Percentiles rank a stretch among this genome's conserved stretches.
Evolutionary conservation across 2,797 vertebrate species (phyloP).

Genomic region (Sternarchorhynchus goeldii): DNA sequence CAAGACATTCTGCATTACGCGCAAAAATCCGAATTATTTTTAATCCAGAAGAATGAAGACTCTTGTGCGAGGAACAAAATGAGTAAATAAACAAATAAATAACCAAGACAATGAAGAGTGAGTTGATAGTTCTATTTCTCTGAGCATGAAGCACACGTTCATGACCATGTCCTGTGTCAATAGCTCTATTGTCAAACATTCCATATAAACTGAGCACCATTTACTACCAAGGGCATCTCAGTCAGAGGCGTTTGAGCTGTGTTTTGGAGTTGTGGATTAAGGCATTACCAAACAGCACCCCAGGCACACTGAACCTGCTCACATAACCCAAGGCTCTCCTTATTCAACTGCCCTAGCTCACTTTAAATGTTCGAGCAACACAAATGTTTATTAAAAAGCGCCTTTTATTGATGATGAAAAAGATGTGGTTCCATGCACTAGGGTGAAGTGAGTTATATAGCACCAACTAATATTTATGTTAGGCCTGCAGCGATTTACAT

Average conservation of each 20-base stretch:
- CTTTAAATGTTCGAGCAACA: conserved; percentile 69
- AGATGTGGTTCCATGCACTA: conserved; percentile 15
- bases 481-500: conserved; percentile 4
- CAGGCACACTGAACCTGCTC: conserved; percentile 73
- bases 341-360: conserved; percentile 66
- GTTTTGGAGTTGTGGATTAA: conserved; percentile 73
- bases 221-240: conserved; percentile 10
- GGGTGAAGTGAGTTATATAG: background rate
- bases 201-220: background rate
- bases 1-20: too few species aligned
- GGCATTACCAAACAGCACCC: conserved; percentile 80
- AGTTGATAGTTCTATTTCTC: background rate
- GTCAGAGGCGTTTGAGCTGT: conserved; percentile 72
- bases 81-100: too few species aligned
- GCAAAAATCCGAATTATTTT: background rate
- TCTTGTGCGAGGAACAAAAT: background rate
- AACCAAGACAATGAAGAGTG: background rate
- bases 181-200: conserved; percentile 18
- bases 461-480: conserved; percentile 26
- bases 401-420: conserved; percentile 13
- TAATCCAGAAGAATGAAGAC: background rate
- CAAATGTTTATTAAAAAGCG: conserved; percentile 58
- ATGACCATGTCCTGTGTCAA: background rate
- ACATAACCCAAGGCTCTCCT: conserved; percentile 79
- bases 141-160: background rate